Evolutionary conservation across 1,140 invertebrate genomes (phyloP).

Genomic region (Bombus huntii): DNA sequence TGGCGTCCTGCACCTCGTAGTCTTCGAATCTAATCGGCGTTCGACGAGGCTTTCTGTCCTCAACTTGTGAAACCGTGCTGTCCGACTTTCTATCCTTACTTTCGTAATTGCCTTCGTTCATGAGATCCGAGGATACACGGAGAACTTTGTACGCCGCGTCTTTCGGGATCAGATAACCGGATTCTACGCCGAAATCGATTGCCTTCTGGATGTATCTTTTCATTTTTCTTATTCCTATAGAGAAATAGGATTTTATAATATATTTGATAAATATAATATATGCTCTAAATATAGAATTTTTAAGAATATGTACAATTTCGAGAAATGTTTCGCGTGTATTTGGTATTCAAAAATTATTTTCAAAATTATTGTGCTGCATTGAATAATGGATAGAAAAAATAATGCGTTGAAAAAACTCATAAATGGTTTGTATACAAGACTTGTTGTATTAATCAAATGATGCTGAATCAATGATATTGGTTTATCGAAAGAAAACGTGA

Average conservation of each 20-base stretch:
- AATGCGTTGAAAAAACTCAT: too few relatives aligned
- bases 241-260: too few relatives aligned
- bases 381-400: too few relatives aligned
- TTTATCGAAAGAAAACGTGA: background rate
- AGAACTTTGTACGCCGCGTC: constrained; percentile 64
- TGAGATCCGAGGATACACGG: constrained; percentile 68
- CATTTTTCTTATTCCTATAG: constrained; percentile 55
- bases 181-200: constrained; percentile 68
- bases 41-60: background rate
- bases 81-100: background rate
- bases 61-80: constrained; percentile 12
- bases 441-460: too few relatives aligned
- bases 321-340: background rate
- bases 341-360: background rate
- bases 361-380: too few relatives aligned
- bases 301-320: too few relatives aligned
- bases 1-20: constrained; percentile 52
- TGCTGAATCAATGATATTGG: too few relatives aligned
- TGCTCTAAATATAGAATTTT: background rate
- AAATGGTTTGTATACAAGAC: too few relatives aligned
- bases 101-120: constrained; percentile 20
- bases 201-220: constrained; percentile 69
- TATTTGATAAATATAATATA: background rate
- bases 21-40: constrained; percentile 34
- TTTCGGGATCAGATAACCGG: constrained; percentile 68